Percentiles rank a stretch among this genome's conserved stretches.
Conservation (phyloP, 2,797 vertebrate genomes). For the Fringilla coelebs region DNA sequence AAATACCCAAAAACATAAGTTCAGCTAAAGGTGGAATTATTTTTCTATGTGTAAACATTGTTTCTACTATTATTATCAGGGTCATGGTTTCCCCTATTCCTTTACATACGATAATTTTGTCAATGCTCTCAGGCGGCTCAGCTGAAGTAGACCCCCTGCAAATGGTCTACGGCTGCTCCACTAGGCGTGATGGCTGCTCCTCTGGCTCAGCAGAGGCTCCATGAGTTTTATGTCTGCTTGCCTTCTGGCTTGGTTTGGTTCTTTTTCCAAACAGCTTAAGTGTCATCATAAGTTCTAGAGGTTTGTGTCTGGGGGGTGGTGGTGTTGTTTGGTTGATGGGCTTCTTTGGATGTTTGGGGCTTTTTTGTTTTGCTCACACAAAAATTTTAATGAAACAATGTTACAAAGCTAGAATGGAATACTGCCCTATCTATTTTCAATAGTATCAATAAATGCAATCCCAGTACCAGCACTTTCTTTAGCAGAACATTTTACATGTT, state of each 20-base stretch:
- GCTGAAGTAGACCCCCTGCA: rapidly evolving
- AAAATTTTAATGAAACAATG: neutral
- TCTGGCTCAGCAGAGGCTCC: rapidly evolving
- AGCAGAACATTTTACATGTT: neutral
- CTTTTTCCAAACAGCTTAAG: neutral
- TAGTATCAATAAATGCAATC: neutral
- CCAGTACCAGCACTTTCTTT: neutral
- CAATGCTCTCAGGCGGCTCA: rapidly evolving
- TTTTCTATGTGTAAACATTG: neutral
- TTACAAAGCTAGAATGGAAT: neutral
- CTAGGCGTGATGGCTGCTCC: rapidly evolving
- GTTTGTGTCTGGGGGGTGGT: neutral
- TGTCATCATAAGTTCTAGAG: neutral
- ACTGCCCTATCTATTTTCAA: neutral
- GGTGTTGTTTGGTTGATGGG: neutral
- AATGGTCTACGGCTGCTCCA: rapidly evolving
- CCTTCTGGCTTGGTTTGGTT: neutral
- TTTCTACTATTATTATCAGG: neutral
- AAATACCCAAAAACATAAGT: neutral
- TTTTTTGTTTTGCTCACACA: no score
- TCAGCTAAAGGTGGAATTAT: neutral
- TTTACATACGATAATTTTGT: neutral
- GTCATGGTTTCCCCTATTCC: rapidly evolving
- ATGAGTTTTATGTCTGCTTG: rapidly evolving
- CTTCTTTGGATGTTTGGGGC: neutral